These are phyloP conservation scores for Phyllotreta cruciferae DNA, from an alignment of 2,888 invertebrate species.

Conservation along the genomic window DNA sequence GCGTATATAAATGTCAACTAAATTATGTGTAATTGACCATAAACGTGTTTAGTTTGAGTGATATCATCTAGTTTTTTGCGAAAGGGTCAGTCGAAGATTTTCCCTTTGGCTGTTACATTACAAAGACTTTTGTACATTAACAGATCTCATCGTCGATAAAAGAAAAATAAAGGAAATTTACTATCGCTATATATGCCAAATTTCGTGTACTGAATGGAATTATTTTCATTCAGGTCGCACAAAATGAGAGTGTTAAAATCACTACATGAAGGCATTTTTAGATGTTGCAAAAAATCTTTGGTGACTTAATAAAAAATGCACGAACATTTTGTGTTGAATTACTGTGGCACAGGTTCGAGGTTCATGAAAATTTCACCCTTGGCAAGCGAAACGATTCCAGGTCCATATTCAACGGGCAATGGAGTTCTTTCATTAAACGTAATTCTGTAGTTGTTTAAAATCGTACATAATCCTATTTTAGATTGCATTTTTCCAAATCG, in stretches of 20 bases:
- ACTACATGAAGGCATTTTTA: too few relatives aligned
- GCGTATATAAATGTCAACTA: constrained; percentile 28
- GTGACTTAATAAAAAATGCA: not conserved
- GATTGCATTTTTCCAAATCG: constrained; percentile 10
- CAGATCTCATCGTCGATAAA: constrained; percentile 6
- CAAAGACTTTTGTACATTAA: not conserved
- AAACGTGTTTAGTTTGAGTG: constrained; percentile 30
- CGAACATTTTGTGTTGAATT: not conserved
- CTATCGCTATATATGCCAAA: constrained; percentile 2
- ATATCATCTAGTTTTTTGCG: constrained; percentile 22
- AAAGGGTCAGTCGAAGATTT: constrained; percentile 15
- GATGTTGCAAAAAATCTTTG: too few relatives aligned
- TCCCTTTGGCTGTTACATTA: constrained; percentile 2
- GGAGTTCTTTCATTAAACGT: constrained; percentile 5
- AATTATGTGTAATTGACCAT: constrained; percentile 27
- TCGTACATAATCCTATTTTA: constrained; percentile 10
- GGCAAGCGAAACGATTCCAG: not conserved
- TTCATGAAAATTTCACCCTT: constrained; percentile 4
- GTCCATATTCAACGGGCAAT: constrained; percentile 1
- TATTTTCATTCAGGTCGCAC: not conserved
- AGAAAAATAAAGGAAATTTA: constrained; percentile 7
- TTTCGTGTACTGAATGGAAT: not conserved
- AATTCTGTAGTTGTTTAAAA: constrained; percentile 4
- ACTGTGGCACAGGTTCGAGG: not conserved
- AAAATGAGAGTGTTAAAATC: not conserved